phyloP scores from a whole-genome alignment of 2,888 invertebrate species.

The Laspeyria flexula region DNA sequence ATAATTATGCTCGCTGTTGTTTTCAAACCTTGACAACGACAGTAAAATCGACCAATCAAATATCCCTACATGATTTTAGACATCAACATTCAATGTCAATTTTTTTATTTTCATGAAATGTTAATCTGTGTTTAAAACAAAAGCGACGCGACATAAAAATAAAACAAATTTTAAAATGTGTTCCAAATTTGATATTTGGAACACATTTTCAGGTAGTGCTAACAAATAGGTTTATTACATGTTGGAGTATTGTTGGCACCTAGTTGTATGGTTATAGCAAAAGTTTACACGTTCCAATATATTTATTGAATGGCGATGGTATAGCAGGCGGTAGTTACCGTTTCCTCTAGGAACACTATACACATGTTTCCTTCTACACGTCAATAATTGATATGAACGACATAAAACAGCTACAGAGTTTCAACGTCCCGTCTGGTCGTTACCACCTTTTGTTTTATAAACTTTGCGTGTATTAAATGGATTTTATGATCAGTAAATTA shows the following conservation, averaged over 20 bases:
- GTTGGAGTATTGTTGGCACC: slow-evolving; percentile 17
- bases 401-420: slow-evolving; percentile 41
- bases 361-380: slow-evolving; percentile 30
- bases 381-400: slow-evolving; percentile 42
- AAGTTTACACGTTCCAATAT: slow-evolving; percentile 23
- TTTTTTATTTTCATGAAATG: no score
- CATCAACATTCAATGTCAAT: no score
- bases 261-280: slow-evolving; percentile 20
- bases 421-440: slow-evolving; percentile 29
- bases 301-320: slow-evolving; percentile 21
- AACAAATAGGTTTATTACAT: slow-evolving; percentile 16
- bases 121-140: no score
- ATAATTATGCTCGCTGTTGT: no score
- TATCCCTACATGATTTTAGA: no score
- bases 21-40: no score
- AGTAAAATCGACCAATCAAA: no score
- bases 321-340: slow-evolving; percentile 11
- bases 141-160: no score
- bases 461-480: slow-evolving; percentile 38
- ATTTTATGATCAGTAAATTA: slow-evolving; percentile 28
- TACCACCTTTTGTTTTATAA: slow-evolving; percentile 45
- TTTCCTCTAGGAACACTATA: slow-evolving; percentile 2
- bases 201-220: slow-evolving; percentile 3
- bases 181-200: slow-evolving; percentile 4
- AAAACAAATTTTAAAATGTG: neutral